Base-by-base conservation (phyloP, 2,797 vertebrate genomes). In the Hipposideros larvatus region DNA sequence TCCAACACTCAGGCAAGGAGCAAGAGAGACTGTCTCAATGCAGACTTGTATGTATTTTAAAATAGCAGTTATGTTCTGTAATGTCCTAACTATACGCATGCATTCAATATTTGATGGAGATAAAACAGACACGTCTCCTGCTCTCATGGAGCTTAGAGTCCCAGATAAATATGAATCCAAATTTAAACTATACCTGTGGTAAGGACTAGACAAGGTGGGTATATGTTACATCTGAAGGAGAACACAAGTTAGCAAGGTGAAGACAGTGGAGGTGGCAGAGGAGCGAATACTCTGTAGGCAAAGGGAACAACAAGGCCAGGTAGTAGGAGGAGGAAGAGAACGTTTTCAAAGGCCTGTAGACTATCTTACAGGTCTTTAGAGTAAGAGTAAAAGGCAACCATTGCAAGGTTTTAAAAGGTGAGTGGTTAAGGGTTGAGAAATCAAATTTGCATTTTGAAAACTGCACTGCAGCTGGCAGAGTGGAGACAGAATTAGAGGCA, bases 371-470 rank as follows among this genome's bases (percentile, higher is more conserved):
- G 31, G 21, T 91, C 24, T 34, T 53, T 43, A 74, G 55, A 78
- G 19, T 43, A 92, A 90, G 46, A 85, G 68, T 18, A 57, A 90
- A 87, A 83, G 46, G 8, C 70, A 84, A 65, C 11, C 46, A 73
- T 10, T 22, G 26, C 59, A 83, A 65, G 37, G 37, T 63, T 87
- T 93, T 57, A 28, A 91, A 85, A 43, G 28, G 31, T 57, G 78
- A 77, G 16, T 57, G n/a, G 65, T n/a, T 79, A 79, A 73, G 22
- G 21, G 18, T 51, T 75, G 51, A 83, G n/a, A 84, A 46, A 73
- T 83, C 15, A 37, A 55, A 87, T 71, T 61, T 83, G 10, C 53
- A 43, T 43, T 94, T 77, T 82, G 59, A 71, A 96, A 90, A 90
- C 70, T 51, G 15, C 10, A 34, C 37, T 28, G 41, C 65, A 26